Evolutionary conservation across 2,797 vertebrate species (phyloP).

Genomic region (Intellagama lesueurii): DNA sequence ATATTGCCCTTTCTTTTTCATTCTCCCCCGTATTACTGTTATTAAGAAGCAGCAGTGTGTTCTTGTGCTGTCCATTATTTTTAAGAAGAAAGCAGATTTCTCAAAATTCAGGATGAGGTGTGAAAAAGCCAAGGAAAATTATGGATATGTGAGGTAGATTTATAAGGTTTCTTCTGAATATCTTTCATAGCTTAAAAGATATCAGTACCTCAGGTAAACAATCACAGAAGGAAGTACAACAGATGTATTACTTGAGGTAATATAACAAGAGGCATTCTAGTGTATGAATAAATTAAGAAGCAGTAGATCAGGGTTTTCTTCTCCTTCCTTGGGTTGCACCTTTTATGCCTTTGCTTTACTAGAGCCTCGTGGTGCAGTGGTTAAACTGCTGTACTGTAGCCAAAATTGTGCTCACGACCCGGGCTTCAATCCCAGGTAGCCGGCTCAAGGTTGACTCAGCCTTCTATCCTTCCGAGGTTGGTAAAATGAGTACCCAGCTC

Average conservation of each 20-base stretch:
- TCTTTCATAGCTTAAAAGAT: background rate
- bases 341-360: background rate
- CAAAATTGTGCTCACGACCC: too few species aligned
- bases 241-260: too few species aligned
- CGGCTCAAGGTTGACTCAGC: too few species aligned
- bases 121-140: too few species aligned
- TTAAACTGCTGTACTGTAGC: too few species aligned
- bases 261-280: too few species aligned
- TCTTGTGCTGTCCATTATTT: background rate
- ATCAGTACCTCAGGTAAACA: background rate
- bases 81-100: background rate
- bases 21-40: too few species aligned
- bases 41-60: background rate
- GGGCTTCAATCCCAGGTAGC: too few species aligned
- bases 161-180: background rate
- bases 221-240: background rate
- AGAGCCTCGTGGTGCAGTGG: too few species aligned
- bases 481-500: too few species aligned
- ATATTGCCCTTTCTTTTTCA: background rate
- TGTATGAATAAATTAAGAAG: background rate
- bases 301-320: background rate
- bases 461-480: too few species aligned
- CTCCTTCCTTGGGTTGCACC: background rate
- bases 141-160: too few species aligned
- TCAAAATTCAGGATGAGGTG: background rate